Evolutionary conservation across 2,888 invertebrate species (phyloP).

Genomic region (Globia sparganii): DNA sequence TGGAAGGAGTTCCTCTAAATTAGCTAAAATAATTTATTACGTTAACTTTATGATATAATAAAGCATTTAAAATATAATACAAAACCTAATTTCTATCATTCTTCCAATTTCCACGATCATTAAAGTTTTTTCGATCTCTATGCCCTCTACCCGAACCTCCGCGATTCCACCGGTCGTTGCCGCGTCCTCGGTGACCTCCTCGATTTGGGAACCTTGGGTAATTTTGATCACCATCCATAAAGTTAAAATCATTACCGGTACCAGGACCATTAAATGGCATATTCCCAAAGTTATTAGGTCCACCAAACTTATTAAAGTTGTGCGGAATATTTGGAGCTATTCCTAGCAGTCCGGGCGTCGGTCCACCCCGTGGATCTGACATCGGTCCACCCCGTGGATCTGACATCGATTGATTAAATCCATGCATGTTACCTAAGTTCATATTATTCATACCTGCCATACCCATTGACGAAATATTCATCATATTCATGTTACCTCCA

Average conservation of each 20-base stretch:
- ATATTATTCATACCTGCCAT: conserved; percentile 86
- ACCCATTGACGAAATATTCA: conserved; percentile 85
- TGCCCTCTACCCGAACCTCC: conserved; percentile 87
- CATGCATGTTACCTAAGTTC: conserved; percentile 84
- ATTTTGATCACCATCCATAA: conserved; percentile 85
- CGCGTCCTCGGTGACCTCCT: conserved; percentile 86
- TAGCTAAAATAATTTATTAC: conserved; percentile 77
- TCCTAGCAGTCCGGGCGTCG: conserved; percentile 90
- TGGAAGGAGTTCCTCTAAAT: conserved; percentile 79
- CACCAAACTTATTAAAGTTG: conserved; percentile 85
- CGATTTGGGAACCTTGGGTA: conserved; percentile 85
- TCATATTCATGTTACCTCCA: conserved; percentile 82
- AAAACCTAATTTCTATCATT: conserved; percentile 87
- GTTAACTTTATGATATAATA: conserved; percentile 58
- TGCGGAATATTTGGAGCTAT: conserved; percentile 90
- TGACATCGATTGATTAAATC: conserved; percentile 84
- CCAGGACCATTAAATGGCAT: conserved; percentile 86
- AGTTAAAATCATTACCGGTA: conserved; percentile 84
- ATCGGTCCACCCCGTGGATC: conserved; percentile 87
- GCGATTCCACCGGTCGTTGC: conserved; percentile 87
- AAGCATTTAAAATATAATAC: conserved; percentile 62
- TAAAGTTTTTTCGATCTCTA: conserved; percentile 87
- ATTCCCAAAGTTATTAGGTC: conserved; percentile 84
- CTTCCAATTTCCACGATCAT: conserved; percentile 89
- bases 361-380: conserved; percentile 87